A percentile compares a stretch with the other conserved stretches of the same genome.
These are phyloP conservation scores for Malthinus seriepunctatus DNA, from an alignment of 2,888 invertebrate genomes.

Conservation along the genomic window DNA sequence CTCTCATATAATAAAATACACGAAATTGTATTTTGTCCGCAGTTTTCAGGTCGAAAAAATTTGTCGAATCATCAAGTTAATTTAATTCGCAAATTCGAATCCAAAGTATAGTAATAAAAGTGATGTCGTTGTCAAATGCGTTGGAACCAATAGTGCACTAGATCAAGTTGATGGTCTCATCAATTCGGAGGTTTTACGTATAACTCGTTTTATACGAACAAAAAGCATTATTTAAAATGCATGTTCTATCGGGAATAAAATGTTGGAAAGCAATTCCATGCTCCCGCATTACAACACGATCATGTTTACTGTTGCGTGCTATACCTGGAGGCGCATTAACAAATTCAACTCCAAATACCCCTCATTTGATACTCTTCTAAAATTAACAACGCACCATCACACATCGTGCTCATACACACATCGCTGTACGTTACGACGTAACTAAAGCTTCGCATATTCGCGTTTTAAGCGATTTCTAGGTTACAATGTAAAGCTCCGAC, in stretches of 20 bases:
- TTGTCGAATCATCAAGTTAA: constrained; percentile 29
- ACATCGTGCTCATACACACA: constrained; percentile 19
- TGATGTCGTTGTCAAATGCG: constrained; percentile 32
- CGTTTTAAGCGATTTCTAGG: neutral
- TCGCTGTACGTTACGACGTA: constrained; percentile 18
- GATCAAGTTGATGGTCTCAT: constrained; percentile 37
- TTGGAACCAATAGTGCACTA: constrained; percentile 35
- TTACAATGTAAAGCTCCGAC: neutral
- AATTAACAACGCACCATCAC: constrained; percentile 24
- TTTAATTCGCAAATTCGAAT: constrained; percentile 31
- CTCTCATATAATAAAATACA: constrained; percentile 12
- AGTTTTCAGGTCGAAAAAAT: constrained; percentile 17
- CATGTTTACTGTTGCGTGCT: constrained; percentile 29
- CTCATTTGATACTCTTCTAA: constrained; percentile 18
- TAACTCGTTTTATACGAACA: constrained; percentile 33
- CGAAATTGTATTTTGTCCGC: constrained; percentile 15
- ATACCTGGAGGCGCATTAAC: constrained; percentile 29
- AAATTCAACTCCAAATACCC: constrained; percentile 19
- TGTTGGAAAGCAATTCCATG: constrained; percentile 31
- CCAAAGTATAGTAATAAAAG: constrained; percentile 31
- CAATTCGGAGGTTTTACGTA: constrained; percentile 34
- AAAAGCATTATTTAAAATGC: constrained; percentile 36
- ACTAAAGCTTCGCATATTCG: constrained; percentile 15
- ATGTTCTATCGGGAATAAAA: constrained; percentile 30
- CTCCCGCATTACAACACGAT: constrained; percentile 28